phyloP scores from a whole-genome alignment of 2,113 vertebrate species.

The Nansenia antarctica region DNA sequence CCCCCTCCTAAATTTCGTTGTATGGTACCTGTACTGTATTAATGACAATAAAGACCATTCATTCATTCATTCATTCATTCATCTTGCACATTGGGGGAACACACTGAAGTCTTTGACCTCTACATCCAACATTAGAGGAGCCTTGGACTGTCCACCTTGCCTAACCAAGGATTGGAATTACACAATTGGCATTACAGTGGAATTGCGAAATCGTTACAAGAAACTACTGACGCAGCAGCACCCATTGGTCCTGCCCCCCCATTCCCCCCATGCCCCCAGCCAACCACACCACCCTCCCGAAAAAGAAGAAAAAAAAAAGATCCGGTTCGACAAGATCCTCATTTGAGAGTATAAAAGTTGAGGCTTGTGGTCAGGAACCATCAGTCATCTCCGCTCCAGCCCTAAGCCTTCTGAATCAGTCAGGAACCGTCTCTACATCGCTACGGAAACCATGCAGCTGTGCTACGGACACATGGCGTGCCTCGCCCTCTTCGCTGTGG shows the following conservation, averaged over 20 bases:
- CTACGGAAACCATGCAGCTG: constrained; percentile 56
- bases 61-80: too few species aligned
- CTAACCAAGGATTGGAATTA: too few species aligned
- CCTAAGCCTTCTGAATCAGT: background rate
- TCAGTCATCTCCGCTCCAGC: constrained; percentile 28
- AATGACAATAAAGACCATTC: too few species aligned
- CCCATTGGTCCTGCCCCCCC: background rate
- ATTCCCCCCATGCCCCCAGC: background rate
- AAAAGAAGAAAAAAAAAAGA: background rate
- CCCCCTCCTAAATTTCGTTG: too few species aligned
- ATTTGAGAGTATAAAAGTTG: constrained; percentile 53
- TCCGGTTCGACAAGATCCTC: constrained; percentile 34
- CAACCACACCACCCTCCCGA: background rate
- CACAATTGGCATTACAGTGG: too few species aligned
- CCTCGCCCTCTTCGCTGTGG: constrained; percentile 42
- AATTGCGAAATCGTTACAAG: constrained; percentile 30
- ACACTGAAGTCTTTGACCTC: too few species aligned
- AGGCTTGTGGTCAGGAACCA: constrained; percentile 3
- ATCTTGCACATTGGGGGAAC: too few species aligned
- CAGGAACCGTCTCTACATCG: constrained; percentile 37
- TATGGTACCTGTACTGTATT: too few species aligned
- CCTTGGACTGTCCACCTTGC: too few species aligned
- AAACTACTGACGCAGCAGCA: background rate
- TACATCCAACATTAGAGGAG: too few species aligned
- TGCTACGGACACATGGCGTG: constrained; percentile 37